These are phyloP conservation scores for Tupaia tana DNA, from an alignment of 2,113 vertebrate genomes.

Conservation along the genomic window DNA sequence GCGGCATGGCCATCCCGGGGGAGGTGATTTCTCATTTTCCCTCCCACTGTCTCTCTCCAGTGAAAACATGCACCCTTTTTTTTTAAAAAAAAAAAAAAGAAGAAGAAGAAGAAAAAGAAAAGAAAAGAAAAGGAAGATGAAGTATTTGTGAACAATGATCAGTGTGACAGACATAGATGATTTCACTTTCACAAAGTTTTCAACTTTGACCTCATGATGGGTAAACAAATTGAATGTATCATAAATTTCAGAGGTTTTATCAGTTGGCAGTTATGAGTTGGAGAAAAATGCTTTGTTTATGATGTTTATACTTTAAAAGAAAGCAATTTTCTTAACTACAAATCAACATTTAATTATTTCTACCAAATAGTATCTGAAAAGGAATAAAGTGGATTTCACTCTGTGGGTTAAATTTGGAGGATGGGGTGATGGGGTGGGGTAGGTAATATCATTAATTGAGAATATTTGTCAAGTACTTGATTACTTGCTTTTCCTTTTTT, in stretches of 20 bases:
- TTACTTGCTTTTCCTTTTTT: too few relatives aligned
- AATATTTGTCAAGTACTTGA: too few relatives aligned
- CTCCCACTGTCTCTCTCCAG: too few relatives aligned
- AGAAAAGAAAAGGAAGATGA: too few relatives aligned
- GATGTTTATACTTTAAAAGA: constrained; percentile 21
- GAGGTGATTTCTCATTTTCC: too few relatives aligned
- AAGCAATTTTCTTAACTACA: constrained; percentile 46
- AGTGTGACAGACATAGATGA: neutral
- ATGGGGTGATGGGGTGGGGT: neutral
- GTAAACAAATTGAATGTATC: neutral
- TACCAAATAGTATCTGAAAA: constrained; percentile 48
- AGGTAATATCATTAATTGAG: neutral
- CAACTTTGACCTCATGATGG: neutral
- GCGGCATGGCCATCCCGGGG: too few relatives aligned
- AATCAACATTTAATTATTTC: constrained; percentile 31
- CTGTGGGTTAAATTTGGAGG: neutral
- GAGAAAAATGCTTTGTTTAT: constrained; percentile 51
- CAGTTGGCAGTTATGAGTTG: neutral
- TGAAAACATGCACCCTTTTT: too few relatives aligned
- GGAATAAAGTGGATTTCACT: constrained; percentile 45
- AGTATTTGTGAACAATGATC: neutral
- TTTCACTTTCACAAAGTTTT: neutral
- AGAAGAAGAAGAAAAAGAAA: too few relatives aligned
- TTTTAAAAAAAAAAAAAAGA: too few relatives aligned
- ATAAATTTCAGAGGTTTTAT: constrained; percentile 27